Base-by-base conservation (phyloP, 2,113 vertebrate genomes). In the Podiceps cristatus region DNA sequence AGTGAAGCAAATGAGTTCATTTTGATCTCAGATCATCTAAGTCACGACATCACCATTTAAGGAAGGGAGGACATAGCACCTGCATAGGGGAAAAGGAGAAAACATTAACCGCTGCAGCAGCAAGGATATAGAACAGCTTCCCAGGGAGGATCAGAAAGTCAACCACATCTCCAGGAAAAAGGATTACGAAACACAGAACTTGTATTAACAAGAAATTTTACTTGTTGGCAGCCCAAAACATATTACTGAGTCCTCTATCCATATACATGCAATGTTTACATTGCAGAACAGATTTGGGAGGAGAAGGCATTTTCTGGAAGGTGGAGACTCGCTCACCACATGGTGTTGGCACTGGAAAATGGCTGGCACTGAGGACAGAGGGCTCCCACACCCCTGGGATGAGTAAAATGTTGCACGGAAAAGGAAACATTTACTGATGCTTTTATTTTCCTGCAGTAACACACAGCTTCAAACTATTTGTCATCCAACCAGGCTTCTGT, bases 341-440 rank as follows among this genome's bases (percentile, higher is more conserved):
- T 1, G 1, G 17, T 28, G 11, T 33, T 14, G 24, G 8, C 12
- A 24, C 0, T 20, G 9, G 49, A 33, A 67, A 73, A 35, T 0
- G 0, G 24, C 4, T 29, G 44, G 19, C n/a, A 49, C 3, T 28
- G 47, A 25, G 50, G n/a, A 68, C 2, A 6, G 18, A 25, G 5
- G 10, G 33, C 15, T 90, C 56, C 29, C 49, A 68, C 20, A 47
- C 14, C 19, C 20, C 12, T 0, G 4, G 19, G 50, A 50, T 37
- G 50, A 66, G 40, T 55, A n/a, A 82, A 77, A 45, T 4, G 3
- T 20, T 44, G 16, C 31, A 63, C 1, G 2, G 44, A 67, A 4
- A 4, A 90, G 50, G 28, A 93, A 67, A 55, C 3, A 29, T 55
- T 91, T 47, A 91, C n/a, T 6, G 40, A 67, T 0, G 0, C 2